Evolutionary conservation across 2,113 vertebrate species (phyloP), one percentile per base, ranked within the genome.

Genomic region (Dicentrarchus labrax): DNA sequence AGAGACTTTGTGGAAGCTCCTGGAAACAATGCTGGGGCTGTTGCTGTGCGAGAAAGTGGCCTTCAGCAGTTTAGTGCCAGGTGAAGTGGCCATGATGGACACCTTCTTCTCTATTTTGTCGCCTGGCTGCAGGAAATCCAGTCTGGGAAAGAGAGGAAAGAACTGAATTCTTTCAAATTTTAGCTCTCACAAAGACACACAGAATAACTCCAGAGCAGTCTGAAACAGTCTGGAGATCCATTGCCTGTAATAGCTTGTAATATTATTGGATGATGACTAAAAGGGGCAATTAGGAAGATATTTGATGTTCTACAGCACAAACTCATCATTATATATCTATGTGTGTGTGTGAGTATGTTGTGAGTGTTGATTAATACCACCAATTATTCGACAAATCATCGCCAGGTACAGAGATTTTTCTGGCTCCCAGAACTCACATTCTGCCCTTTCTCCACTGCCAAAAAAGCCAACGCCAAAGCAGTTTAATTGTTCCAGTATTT

Each of bases 11-110:
- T 86, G 88, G 80, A 88, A 92, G 47, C 41, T 62, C 61, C 82
- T 89, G 67, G 89, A 86, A 57, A 92, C 11, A 0, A 78, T 43
- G 4, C 8, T 36, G n/a, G 66, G 39, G 65, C 73, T 73, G 56
- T 17, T 53, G 72, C 72, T 75, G 76, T 92, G 88, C 47, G 85
- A 87, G 48, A 94, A 80, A 3, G 84, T 88, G 21, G 88, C 89
- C 68, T 69, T 84, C n/a, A 94, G 84, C 12, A 93, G 3, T 72
- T 94, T 94, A 4, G 90, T 93, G 39, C 93, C 94, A 4, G 81
- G 75, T 8, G 86, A 78, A 36, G 74, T 62, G 60, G 92, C 90
- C 73, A 16, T 82, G 71, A 94, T 89, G 73, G 89, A 83, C 43
- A 93, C 79, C 1, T 54, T 80, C 66, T 80, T 89, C 77, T 86